Conservation (phyloP, 2,113 vertebrate species). For the Collichthys lucidus region DNA sequence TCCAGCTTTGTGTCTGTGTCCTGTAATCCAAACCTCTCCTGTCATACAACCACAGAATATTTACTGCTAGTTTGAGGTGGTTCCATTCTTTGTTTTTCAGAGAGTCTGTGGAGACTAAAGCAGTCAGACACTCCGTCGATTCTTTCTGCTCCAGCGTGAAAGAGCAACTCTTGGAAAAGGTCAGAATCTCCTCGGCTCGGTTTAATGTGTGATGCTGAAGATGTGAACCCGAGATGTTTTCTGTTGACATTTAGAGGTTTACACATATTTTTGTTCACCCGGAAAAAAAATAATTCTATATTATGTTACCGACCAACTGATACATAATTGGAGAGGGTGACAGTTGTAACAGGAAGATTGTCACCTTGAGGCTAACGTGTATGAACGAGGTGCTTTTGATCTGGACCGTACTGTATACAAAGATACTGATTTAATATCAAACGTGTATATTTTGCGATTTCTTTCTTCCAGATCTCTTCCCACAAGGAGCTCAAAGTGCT, state of each 20-base stretch:
- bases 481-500: conserved; percentile 80
- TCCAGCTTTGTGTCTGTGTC: not conserved
- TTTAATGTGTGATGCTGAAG: not conserved
- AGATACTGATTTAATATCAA: not conserved
- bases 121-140: conserved; percentile 79
- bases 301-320: not conserved
- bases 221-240: too few species aligned
- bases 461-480: conserved; percentile 73
- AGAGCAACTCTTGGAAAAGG: conserved; percentile 85
- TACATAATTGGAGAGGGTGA: not conserved
- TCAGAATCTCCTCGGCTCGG: conserved; percentile 67
- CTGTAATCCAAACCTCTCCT: not conserved
- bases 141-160: conserved; percentile 83
- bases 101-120: conserved; percentile 78
- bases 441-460: not conserved
- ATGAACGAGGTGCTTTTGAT: not conserved
- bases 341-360: not conserved
- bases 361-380: not conserved
- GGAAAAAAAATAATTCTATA: too few species aligned
- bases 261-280: too few species aligned
- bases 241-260: too few species aligned
- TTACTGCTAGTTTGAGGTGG: not conserved
- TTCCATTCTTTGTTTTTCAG: conserved; percentile 71
- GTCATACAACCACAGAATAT: not conserved
- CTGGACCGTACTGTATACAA: not conserved